Percentiles rank a stretch among this genome's conserved stretches.
phyloP scores from a whole-genome alignment of 2,888 invertebrate genomes.

The Venustoraphidia nigricollis region DNA sequence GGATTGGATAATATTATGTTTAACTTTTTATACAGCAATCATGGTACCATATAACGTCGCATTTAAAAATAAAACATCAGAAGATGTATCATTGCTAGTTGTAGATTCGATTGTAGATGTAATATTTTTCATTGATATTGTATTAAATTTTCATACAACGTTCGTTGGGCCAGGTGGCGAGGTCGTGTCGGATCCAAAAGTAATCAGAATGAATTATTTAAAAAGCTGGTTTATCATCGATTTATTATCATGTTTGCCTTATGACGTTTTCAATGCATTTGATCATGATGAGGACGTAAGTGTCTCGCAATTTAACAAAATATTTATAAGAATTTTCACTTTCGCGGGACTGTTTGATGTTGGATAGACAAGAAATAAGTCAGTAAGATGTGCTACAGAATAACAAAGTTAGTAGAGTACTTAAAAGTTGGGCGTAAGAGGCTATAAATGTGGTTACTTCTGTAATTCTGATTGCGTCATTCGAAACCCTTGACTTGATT shows the following conservation, averaged over 20 bases:
- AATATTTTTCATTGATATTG: conserved; percentile 99
- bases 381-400: no score
- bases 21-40: conserved; percentile 99
- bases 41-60: conserved; percentile 99
- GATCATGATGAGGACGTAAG: conserved; percentile 95
- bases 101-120: conserved; percentile 98
- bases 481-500: no score
- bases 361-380: no score
- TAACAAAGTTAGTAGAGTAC: no score
- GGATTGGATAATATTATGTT: conserved; percentile 99
- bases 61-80: conserved; percentile 98
- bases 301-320: conserved; percentile 14
- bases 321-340: no score
- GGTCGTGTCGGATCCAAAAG: conserved; percentile 97
- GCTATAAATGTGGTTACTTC: no score
- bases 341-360: no score
- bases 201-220: conserved; percentile 96
- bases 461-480: no score
- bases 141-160: conserved; percentile 99
- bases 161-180: conserved; percentile 94
- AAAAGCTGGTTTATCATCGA: conserved; percentile 99
- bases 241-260: conserved; percentile 95
- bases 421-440: no score
- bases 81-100: conserved; percentile 86
- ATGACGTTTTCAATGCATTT: conserved; percentile 99